Evolutionary conservation across 2,888 invertebrate species (phyloP), one percentile per base, ranked within the genome.

Genomic region (Caenorhabditis sp.): DNA sequence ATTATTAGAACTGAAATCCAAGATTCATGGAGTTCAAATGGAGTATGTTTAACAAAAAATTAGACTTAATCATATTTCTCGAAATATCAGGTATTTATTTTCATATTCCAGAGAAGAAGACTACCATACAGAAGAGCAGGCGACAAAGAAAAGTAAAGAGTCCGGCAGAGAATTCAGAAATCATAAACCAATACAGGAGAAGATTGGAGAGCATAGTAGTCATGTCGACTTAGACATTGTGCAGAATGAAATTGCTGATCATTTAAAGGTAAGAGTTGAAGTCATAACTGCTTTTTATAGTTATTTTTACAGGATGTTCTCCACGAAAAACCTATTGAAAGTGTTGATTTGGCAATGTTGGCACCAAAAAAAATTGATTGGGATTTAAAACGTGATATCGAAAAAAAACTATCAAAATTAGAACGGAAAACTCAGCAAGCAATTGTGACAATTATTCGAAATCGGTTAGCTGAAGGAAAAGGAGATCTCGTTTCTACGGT

Each of bases 361-460:
- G 80, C 78, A 4, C 80, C 82, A 50, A 77, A 74, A 38, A 78
- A 82, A 53, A 75, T 80, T 26, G 82, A 81, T 50, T 81, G 81
- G 81, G 81, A 81, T 59, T 54, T 81, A 64, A 81, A 81, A 57
- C 60, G 81, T 26, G 77, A 81, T 43, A 78, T 78, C 58, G 77
- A 75, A 26, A 49, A 63, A 17, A 78, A 77, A 57, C 17, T 80
- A 52, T 59, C 95, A 81, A 94, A 93, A 88, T 89, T 99, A 43
- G 96, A 97, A 84, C 91, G 93, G 71, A 91, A 94, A 85, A 97
- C 97, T 31, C 95, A 97, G 87, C 93, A 93, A 87, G 94, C 97
- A 0, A 97, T 99, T 78, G 96, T 95, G 0, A 96, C 97, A 89
- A 90, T 97, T 1, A 97, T 97, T 65, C 80, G 86, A 59, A 63